phyloP scores from a whole-genome alignment of 2,113 vertebrate species.

The Lathamus discolor region DNA sequence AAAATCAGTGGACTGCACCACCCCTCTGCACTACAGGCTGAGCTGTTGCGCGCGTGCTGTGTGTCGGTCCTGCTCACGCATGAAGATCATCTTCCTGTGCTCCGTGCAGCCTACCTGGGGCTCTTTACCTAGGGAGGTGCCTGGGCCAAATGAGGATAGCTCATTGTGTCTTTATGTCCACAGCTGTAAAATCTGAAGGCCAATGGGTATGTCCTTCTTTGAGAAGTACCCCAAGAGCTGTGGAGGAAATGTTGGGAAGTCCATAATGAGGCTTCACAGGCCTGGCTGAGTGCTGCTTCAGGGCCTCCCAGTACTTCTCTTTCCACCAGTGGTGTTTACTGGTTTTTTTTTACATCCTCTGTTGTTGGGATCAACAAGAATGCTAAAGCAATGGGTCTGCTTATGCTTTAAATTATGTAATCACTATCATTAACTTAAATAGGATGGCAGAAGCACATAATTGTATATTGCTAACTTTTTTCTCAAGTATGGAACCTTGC shows the following conservation, averaged over 20 bases:
- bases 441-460: neutral
- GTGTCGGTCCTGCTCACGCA: rapidly evolving
- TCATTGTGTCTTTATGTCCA: rapidly evolving
- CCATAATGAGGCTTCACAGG: neutral
- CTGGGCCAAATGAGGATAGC: neutral
- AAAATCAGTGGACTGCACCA: neutral
- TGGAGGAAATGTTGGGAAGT: neutral
- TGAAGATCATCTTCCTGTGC: rapidly evolving
- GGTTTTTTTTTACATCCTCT: rapidly evolving
- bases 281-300: neutral
- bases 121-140: neutral
- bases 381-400: neutral
- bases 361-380: neutral
- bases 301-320: neutral
- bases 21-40: neutral
- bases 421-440: neutral
- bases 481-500: neutral
- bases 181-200: neutral
- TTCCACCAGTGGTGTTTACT: neutral
- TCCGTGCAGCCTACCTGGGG: neutral
- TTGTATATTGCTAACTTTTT: neutral
- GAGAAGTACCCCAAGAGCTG: neutral
- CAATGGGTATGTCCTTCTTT: neutral
- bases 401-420: neutral
- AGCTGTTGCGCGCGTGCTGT: rapidly evolving